Base-by-base conservation (phyloP, 2,113 vertebrate species). In the Lepus americanus region DNA sequence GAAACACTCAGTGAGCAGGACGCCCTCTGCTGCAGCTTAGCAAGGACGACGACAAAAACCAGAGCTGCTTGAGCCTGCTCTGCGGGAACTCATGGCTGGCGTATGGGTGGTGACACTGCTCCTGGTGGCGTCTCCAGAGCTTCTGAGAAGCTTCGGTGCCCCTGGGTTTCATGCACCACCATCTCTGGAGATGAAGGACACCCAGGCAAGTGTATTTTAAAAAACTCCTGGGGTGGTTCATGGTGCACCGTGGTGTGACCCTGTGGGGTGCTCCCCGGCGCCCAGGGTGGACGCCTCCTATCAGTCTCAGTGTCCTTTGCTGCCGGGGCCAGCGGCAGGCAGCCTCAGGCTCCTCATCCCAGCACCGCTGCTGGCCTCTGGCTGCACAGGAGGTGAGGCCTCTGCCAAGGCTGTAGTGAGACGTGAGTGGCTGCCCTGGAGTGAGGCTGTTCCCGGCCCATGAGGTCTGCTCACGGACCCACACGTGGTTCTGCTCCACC, bases 1-100 rank as follows among this genome's bases (percentile, higher is more conserved):
- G 66, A 77, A 85, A 59, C 0, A 3, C 29, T 79, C 0, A 14
- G 55, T 93, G 0, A 95, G 92, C 0, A 3, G 0, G 0, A 9
- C 7, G 0, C 0, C 0, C 33, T 66, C 73, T 88, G 66, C 53
- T 49, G 61, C 81, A 59, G 67, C 64, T 55, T 5, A 49, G 27
- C 39, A 77, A 63, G 25, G 55, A 64, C 9, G 8, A 14, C 20
- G 67, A 81, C 55, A 25, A 44, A 82, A 72, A n/a, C 27, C 59
- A 74, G 51, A 36, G 4, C 14, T n/a, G 72, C 74, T 49, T 51
- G 27, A 67, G 19, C 59, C 86, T 27, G 6, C 39, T 77, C 44
- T 33, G 5, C 20, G 9, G 22, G 86, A 55, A 49, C 67, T 33
- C 29, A 25, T 1, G 63, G 55, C n/a, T 31, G 11, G 72, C 66